Percentiles rank a stretch among this genome's conserved stretches.
Evolutionary conservation across 2,888 invertebrate genomes (phyloP).

Genomic region (Xanthostigma xanthostigma): DNA sequence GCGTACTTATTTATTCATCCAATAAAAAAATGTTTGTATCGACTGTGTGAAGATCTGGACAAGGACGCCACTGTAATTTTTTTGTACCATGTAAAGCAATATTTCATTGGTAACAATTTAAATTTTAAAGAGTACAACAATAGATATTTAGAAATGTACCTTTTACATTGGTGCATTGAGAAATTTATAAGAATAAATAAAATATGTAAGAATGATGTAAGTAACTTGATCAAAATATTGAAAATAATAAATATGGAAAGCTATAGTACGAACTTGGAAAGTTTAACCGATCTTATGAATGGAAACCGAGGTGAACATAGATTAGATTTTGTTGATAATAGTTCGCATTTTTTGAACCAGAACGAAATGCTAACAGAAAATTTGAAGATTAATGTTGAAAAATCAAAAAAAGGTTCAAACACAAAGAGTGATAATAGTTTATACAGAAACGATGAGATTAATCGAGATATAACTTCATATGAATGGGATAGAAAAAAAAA

Average conservation of each 20-base stretch:
- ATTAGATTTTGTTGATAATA: background rate
- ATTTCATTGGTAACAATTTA: conserved; percentile 14
- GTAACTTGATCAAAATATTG: conserved; percentile 17
- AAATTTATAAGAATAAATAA: conserved; percentile 17
- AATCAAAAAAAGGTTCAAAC: too few species aligned
- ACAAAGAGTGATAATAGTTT: too few species aligned
- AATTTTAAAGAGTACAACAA: conserved; percentile 12
- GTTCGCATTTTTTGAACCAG: too few species aligned
- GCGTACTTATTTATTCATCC: conserved; percentile 26
- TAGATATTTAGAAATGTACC: conserved; percentile 21
- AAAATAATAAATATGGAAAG: conserved; percentile 18
- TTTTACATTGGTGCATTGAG: conserved; percentile 21
- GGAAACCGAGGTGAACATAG: background rate
- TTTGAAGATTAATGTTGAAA: too few species aligned
- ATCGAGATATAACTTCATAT: too few species aligned
- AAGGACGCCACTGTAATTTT: conserved; percentile 19
- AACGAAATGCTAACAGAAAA: too few species aligned
- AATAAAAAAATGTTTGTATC: conserved; percentile 29
- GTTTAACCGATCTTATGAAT: background rate
- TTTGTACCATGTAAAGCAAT: conserved; percentile 12
- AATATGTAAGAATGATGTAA: conserved; percentile 14
- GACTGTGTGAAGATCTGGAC: conserved; percentile 29
- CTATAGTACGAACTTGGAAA: conserved; percentile 11
- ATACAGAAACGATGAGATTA: too few species aligned
- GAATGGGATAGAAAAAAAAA: too few species aligned